Base-by-base conservation (phyloP, 2,888 invertebrate species). In the Mystacides longicornis region DNA sequence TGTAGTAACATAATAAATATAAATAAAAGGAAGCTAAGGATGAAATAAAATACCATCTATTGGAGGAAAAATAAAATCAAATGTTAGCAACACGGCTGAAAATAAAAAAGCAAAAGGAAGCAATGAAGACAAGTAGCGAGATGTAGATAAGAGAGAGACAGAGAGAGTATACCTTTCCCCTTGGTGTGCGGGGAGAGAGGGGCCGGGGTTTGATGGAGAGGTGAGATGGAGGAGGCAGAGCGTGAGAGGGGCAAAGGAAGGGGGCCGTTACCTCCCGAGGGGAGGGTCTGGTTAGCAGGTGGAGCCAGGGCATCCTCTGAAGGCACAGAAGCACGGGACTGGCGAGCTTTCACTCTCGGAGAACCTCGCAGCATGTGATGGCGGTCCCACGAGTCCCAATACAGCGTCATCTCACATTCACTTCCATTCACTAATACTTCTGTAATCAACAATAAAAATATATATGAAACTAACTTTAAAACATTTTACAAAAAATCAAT, bases 371-470 rank as follows among this genome's bases (percentile, higher is more conserved):
- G 68, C 61, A 73, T 68, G 64, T 73, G 80, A 67, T 82, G 85
- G 51, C 87, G 77, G 71, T 93, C 93, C 93, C 93, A 95, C 5
- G 93, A 93, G 72, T 95, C 94, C 94, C 95, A 96, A 73, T 90
- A 93, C 64, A 96, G 77, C 62, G 85, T 83, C 67, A 86, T 74
- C 65, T 76, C 85, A 67, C 54, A 69, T 61, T 64, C 68, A 59
- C 78, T 78, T 56, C 80, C 82, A 49, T 79, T 81, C 60, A 80
- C 70, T 60, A 85, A 73, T 47, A 81, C 80, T 66, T 85, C 85
- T 83, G 67, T 11, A 47, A 20, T 3, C 20, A 31, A 9, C 14
- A 31, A 9, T 7, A 31, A 31, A 9, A 31, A 9, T 31, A 9
- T 31, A 31, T 31, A 31, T 31, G 14, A 9, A 31, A 31, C 31